A percentile compares a stretch with the other conserved stretches of the same genome.
Evolutionary conservation across 2,888 invertebrate species (phyloP).

Genomic region (Drosophila kambysellisi): DNA sequence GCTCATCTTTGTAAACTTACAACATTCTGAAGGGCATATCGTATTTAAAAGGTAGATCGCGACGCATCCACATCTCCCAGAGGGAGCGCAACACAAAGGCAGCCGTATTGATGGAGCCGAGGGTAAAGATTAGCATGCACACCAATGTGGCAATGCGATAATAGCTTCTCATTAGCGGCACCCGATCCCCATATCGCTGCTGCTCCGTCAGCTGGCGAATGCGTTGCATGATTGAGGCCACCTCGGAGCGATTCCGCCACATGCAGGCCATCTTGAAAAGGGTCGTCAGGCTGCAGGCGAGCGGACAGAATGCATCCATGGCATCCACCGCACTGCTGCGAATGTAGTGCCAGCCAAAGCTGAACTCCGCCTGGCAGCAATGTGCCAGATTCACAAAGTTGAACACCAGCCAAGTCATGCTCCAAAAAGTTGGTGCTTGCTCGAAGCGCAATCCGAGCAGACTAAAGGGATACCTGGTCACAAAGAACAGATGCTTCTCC

Average conservation of each 20-base stretch:
- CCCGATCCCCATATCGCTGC: slow-evolving; percentile 10
- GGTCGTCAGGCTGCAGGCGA: slow-evolving; percentile 69
- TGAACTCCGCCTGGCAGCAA: slow-evolving; percentile 70
- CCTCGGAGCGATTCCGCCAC: slow-evolving; percentile 60
- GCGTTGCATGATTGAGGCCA: slow-evolving; percentile 47
- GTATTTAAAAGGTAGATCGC: slow-evolving; percentile 54
- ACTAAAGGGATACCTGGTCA: slow-evolving; percentile 57
- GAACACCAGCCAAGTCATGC: slow-evolving; percentile 52
- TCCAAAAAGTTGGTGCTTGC: slow-evolving; percentile 16
- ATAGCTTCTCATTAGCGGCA: slow-evolving; percentile 37
- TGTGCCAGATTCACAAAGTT: slow-evolving; percentile 67
- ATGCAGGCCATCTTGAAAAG: slow-evolving; percentile 66
- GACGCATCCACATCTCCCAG: slow-evolving; percentile 62
- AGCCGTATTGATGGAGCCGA: slow-evolving; percentile 62
- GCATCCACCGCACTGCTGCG: slow-evolving; percentile 58
- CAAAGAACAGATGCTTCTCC: slow-evolving; percentile 64
- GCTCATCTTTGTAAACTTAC: slow-evolving; percentile 37
- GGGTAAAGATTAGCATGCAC: slow-evolving; percentile 60
- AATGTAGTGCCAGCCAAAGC: slow-evolving; percentile 61
- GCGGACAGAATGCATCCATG: slow-evolving; percentile 73
- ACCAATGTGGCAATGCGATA: slow-evolving; percentile 50
- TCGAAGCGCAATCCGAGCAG: slow-evolving; percentile 58
- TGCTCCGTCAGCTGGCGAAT: slow-evolving; percentile 54
- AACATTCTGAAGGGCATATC: slow-evolving; percentile 72
- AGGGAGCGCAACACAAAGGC: slow-evolving; percentile 68